A percentile compares a stretch with the other conserved stretches of the same genome.
phyloP scores from a whole-genome alignment of 2,888 invertebrate species.

The Megaustenia siamemsis region DNA sequence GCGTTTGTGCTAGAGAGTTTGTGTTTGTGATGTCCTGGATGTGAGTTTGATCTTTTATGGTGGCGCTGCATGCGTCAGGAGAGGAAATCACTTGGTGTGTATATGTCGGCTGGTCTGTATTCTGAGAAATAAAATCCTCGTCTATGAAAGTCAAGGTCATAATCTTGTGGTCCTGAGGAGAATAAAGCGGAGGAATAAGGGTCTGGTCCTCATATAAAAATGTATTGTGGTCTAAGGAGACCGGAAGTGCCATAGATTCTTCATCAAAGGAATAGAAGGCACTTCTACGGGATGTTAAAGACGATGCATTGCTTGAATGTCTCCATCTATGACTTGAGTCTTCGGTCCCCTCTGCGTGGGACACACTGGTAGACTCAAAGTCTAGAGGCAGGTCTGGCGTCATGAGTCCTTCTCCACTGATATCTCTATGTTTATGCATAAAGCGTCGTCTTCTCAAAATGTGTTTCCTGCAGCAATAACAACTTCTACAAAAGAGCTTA shows the following conservation, averaged over 20 bases:
- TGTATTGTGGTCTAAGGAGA: background rate
- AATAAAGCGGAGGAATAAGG: slow-evolving; percentile 11
- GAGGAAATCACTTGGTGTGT: background rate
- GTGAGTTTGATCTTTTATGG: background rate
- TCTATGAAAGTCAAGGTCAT: slow-evolving; percentile 24
- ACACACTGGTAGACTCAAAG: background rate
- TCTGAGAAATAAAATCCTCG: background rate
- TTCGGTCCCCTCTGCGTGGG: background rate
- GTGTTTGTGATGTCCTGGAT: too few relatives aligned
- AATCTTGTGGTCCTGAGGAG: slow-evolving; percentile 8
- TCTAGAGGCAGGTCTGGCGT: background rate
- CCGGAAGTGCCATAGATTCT: background rate
- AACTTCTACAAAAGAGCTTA: slow-evolving; percentile 26
- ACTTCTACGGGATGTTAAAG: slow-evolving; percentile 20
- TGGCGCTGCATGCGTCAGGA: background rate
- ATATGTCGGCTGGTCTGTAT: background rate
- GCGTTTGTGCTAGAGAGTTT: too few relatives aligned
- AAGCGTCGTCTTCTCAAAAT: background rate
- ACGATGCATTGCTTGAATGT: slow-evolving; percentile 25
- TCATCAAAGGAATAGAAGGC: slow-evolving; percentile 2
- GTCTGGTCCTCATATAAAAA: slow-evolving; percentile 18
- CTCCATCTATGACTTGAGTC: background rate
- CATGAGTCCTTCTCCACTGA: slow-evolving; percentile 3
- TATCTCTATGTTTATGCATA: slow-evolving; percentile 12
- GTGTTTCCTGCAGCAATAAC: slow-evolving; percentile 18